phyloP scores from a whole-genome alignment of 1,140 invertebrate species.

The Pachyrhynchus sulphureomaculatus region DNA sequence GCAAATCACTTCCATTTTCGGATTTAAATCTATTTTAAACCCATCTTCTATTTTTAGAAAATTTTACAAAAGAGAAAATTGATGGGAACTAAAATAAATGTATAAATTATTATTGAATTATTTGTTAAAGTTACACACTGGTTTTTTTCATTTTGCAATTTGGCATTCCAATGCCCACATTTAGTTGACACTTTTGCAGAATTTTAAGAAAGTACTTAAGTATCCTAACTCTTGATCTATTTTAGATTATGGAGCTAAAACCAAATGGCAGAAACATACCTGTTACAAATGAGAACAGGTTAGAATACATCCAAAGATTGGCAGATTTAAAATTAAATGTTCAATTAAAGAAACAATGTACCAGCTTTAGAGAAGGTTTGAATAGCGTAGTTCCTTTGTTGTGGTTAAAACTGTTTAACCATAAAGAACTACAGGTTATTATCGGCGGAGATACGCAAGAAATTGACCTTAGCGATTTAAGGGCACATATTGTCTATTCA shows the following conservation, averaged over 20 bases:
- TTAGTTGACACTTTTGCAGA: too few relatives aligned
- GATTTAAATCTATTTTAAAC: too few relatives aligned
- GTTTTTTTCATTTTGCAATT: too few relatives aligned
- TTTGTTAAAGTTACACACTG: too few relatives aligned
- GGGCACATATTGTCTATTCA: conserved; percentile 78
- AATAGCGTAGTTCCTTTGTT: conserved; percentile 86
- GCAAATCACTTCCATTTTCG: too few relatives aligned
- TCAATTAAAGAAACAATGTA: conserved; percentile 85
- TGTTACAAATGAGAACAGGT: conserved; percentile 88
- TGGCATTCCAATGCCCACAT: too few relatives aligned
- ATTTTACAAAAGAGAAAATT: too few relatives aligned
- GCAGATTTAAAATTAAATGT: conserved; percentile 95
- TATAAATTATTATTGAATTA: too few relatives aligned
- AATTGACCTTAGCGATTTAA: conserved; percentile 89
- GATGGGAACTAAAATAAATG: too few relatives aligned
- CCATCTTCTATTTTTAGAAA: too few relatives aligned
- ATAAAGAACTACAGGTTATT: conserved; percentile 89
- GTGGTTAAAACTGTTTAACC: conserved; percentile 94
- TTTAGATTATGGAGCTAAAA: conserved; percentile 84
- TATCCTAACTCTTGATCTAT: conserved; percentile 10
- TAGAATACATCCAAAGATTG: conserved; percentile 95
- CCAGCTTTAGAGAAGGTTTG: conserved; percentile 82
- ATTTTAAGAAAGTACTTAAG: too few relatives aligned
- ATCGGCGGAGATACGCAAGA: conserved; percentile 92
- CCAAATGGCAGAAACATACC: conserved; percentile 84